Evolutionary conservation across 1,140 invertebrate genomes (phyloP), one percentile per base, ranked within the genome.

Genomic region (Drosophila auraria): DNA sequence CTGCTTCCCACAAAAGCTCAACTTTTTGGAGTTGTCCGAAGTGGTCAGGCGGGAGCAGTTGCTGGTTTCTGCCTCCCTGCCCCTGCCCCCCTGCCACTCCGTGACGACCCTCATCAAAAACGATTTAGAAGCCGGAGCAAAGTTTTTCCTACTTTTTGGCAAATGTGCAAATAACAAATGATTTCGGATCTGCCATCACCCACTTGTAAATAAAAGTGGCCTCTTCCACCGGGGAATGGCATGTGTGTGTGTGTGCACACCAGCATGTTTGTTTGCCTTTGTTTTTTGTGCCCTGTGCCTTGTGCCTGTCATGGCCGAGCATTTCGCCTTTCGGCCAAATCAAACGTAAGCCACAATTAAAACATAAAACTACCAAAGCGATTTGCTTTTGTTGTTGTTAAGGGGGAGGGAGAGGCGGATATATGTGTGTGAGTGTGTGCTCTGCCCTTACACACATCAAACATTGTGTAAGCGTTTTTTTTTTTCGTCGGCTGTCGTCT

Each of bases 111-210:
- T 90, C 84, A 87, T 87, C 83, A 87, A 87, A 90, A 82, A 72
- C 78, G 86, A 86, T 90, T 84, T 90, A 84, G 83, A 71, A 78
- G 82, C 81, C 40, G 76, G 62, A 72, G 62, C 53, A 87, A 90
- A 87, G 66, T 84, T 87, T 79, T 81, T 65, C 68, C 30, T 86
- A 72, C 82, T 80, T 66, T 57, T 72, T 81, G 82, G 82, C 86
- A 81, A 90, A 90, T 87, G 86, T 90, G 84, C 86, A 87, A 87
- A 87, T 87, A 87, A 87, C 83, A 87, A 87, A 87, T 87, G 83
- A 87, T 87, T 87, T 89, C 71, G 72, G 83, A 87, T 87, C 82
- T 87, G 80, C 77, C 83, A 83, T 78, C 84, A 78, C 72, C 80
- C 84, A 83, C 83, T 87, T 89, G 83, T 89, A 87, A 87, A 87